Percentiles rank a stretch among this genome's conserved stretches.
Evolutionary conservation across 1,140 invertebrate genomes (phyloP).

Genomic region (Procambarus virginalis): DNA sequence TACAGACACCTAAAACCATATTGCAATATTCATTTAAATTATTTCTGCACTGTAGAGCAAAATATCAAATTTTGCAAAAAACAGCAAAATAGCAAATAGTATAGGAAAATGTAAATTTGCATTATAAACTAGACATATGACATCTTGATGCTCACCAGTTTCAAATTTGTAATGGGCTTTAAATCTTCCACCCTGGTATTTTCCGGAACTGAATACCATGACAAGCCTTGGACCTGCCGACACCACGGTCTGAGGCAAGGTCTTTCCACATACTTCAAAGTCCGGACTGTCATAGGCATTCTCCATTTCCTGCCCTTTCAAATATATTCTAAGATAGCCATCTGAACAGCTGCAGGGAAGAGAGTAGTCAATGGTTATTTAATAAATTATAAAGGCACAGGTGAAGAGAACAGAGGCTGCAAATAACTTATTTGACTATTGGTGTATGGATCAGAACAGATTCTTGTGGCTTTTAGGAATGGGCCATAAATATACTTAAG

Average conservation of each 20-base stretch:
- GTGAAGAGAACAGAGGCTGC: no score
- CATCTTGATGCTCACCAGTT: constrained; percentile 79
- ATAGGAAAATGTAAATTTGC: not conserved
- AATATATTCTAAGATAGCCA: constrained; percentile 92
- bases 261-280: constrained; percentile 90
- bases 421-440: no score
- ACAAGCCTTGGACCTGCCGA: constrained; percentile 94
- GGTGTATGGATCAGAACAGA: no score
- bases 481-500: no score
- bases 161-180: constrained; percentile 93
- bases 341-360: constrained; percentile 82
- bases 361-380: not conserved
- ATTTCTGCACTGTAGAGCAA: no score
- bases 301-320: constrained; percentile 93
- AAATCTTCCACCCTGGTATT: constrained; percentile 90
- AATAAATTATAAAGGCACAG: no score
- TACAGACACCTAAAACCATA: no score
- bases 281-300: constrained; percentile 95
- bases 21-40: no score
- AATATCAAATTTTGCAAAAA: no score
- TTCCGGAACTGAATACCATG: constrained; percentile 93
- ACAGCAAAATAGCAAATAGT: no score
- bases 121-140: not conserved
- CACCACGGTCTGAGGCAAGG: constrained; percentile 80
- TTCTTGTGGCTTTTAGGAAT: no score